Percentiles rank a stretch among this genome's conserved stretches.
phyloP scores from a whole-genome alignment of 2,797 vertebrate species.

The Anas bahamensis region DNA sequence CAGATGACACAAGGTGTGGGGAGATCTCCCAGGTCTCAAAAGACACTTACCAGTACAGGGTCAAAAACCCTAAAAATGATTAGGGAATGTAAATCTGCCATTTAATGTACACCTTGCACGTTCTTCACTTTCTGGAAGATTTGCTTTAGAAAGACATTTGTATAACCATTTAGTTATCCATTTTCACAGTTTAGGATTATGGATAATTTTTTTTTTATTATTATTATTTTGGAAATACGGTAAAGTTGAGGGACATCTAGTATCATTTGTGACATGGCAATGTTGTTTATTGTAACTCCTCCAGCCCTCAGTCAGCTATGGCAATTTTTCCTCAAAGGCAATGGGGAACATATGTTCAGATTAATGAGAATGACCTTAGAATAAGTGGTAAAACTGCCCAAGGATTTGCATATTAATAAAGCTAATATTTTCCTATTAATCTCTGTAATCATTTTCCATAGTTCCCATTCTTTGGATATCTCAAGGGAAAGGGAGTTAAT shows the following conservation, averaged over 20 bases:
- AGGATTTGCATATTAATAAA: not conserved
- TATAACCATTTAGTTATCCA: not conserved
- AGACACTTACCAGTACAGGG: not conserved
- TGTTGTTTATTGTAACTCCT: not conserved
- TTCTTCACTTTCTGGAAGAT: not conserved
- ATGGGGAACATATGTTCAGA: not conserved
- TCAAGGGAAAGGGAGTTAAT: slow-evolving; percentile 37
- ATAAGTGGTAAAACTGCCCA: not conserved
- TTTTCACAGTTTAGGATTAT: not conserved
- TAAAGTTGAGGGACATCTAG: not conserved
- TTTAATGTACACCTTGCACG: not conserved
- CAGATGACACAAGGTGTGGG: too few relatives aligned
- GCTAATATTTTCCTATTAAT: not conserved
- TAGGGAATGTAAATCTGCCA: not conserved
- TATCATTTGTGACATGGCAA: too few relatives aligned
- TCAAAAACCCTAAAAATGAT: not conserved
- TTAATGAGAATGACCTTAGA: not conserved
- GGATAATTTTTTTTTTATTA: not conserved
- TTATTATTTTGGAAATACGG: not conserved
- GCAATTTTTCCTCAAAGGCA: not conserved
- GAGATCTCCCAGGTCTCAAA: not conserved
- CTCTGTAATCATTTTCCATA: not conserved
- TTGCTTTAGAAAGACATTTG: not conserved
- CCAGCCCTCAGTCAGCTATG: not conserved
- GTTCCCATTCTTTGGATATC: not conserved